These are phyloP conservation scores for Orthonyx spaldingii DNA, from an alignment of 2,113 vertebrate genomes.

Conservation along the genomic window DNA sequence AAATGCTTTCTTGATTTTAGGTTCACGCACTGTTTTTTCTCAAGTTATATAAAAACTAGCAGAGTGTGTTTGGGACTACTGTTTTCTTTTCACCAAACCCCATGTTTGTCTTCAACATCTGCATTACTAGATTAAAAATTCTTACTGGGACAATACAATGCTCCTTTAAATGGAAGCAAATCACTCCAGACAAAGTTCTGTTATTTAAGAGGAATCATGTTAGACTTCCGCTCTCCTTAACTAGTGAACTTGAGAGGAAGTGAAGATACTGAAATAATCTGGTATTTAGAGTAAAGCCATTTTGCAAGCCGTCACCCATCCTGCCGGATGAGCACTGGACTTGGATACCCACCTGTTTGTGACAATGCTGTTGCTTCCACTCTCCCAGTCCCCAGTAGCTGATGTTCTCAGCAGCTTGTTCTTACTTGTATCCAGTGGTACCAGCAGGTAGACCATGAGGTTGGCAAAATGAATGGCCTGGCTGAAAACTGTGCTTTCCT, in stretches of 20 bases:
- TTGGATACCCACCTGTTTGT: constrained; percentile 82
- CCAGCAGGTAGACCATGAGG: constrained; percentile 97
- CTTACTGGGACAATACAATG: neutral
- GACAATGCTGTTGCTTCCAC: constrained; percentile 96
- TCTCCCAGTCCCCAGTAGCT: constrained; percentile 92
- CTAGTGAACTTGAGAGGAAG: neutral
- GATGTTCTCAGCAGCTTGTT: constrained; percentile 86
- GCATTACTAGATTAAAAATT: neutral
- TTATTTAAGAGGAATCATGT: neutral
- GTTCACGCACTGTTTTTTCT: neutral
- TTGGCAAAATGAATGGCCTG: constrained; percentile 98
- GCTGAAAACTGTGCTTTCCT: constrained; percentile 97
- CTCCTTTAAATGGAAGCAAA: neutral
- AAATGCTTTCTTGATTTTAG: neutral
- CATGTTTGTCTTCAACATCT: neutral
- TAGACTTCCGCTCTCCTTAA: neutral
- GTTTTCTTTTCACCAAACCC: neutral
- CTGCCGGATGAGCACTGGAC: neutral
- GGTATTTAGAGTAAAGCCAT: neutral
- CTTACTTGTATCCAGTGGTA: constrained; percentile 94
- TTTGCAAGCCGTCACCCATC: neutral
- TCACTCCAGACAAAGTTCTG: neutral
- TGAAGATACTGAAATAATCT: neutral
- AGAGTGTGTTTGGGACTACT: neutral
- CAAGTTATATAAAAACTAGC: neutral